These are phyloP conservation scores for Hemitrygon akajei DNA, from an alignment of 2,797 vertebrate genomes.

Conservation along the genomic window DNA sequence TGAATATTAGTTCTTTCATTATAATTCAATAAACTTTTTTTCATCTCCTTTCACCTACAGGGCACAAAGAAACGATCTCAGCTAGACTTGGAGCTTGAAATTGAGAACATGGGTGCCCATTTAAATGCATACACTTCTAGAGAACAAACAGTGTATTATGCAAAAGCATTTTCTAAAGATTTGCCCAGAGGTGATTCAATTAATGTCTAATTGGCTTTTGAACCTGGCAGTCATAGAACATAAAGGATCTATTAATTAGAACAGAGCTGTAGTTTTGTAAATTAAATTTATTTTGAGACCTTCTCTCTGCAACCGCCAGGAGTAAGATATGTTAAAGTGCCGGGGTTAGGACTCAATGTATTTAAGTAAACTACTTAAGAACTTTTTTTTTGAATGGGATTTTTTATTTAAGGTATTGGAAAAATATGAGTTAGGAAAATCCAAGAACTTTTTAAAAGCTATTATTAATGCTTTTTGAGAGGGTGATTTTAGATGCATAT, in stretches of 20 bases:
- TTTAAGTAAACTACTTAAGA: too few species aligned
- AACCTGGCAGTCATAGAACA: not conserved
- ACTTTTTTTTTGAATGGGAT: too few species aligned
- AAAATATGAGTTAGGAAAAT: too few species aligned
- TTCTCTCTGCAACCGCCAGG: not conserved
- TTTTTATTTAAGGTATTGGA: too few species aligned
- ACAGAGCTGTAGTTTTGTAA: not conserved
- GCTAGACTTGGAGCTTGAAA: constrained; percentile 90
- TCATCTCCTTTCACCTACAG: constrained; percentile 50
- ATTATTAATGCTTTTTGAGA: too few species aligned
- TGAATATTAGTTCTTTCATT: not conserved
- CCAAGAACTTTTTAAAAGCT: too few species aligned
- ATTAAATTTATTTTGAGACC: not conserved
- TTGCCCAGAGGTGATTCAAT: constrained; percentile 76
- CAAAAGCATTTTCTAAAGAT: constrained; percentile 93
- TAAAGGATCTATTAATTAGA: constrained; percentile 7
- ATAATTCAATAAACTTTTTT: not conserved
- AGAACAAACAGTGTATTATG: constrained; percentile 95
- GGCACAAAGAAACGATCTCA: constrained; percentile 94
- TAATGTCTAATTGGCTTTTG: constrained; percentile 29
- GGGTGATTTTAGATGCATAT: too few species aligned
- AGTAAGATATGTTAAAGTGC: too few species aligned
- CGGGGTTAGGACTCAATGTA: too few species aligned
- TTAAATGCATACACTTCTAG: constrained; percentile 92
- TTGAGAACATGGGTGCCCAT: constrained; percentile 97